Conservation (phyloP, 2,888 invertebrate genomes). For the Plusia festucae region DNA sequence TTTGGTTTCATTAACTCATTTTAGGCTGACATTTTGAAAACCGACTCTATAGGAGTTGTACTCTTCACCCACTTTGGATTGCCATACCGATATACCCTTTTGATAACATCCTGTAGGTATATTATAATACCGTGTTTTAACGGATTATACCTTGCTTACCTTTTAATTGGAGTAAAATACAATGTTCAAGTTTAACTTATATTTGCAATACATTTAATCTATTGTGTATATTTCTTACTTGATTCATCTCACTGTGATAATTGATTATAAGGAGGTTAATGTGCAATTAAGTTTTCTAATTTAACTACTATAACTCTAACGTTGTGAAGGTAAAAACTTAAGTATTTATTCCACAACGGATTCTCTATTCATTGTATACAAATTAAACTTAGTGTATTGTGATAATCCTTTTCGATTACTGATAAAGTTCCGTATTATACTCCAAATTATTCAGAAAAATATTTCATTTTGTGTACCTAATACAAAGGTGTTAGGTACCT, state of each 20-base stretch:
- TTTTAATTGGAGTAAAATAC: constrained; percentile 17
- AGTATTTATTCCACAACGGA: background rate
- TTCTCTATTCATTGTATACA: background rate
- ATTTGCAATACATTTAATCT: background rate
- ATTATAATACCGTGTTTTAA: background rate
- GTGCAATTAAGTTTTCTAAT: background rate
- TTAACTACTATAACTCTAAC: background rate
- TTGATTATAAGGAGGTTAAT: constrained; percentile 18
- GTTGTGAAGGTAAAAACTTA: constrained; percentile 1
- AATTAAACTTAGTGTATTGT: background rate
- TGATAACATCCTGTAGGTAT: no score
- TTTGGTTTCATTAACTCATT: no score
- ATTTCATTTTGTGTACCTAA: no score
- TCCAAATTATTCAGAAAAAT: no score
- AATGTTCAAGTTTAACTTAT: background rate
- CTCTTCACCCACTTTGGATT: no score
- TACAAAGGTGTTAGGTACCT: no score
- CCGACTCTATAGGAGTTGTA: no score
- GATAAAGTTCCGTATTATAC: no score
- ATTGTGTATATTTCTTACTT: background rate
- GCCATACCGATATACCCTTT: no score
- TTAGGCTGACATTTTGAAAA: no score
- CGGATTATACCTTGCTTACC: constrained; percentile 25
- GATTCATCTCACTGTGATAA: constrained; percentile 41
- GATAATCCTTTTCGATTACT: background rate